Percentiles rank a stretch among this genome's conserved stretches.
Evolutionary conservation across 1,140 invertebrate genomes (phyloP).

Genomic region (Hycleus cichorii): DNA sequence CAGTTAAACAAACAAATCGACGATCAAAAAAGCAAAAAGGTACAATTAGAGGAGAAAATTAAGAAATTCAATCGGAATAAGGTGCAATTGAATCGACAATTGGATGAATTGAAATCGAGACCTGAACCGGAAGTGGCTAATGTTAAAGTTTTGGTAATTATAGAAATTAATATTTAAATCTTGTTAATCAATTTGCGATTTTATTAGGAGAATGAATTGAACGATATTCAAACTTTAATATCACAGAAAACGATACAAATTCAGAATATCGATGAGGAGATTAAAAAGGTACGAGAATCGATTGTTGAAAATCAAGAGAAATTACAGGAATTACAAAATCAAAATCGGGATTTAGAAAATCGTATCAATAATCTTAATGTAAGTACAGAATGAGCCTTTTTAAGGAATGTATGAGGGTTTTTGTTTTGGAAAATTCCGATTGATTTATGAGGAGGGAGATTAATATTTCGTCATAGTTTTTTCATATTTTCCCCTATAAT

Average conservation of each 20-base stretch:
- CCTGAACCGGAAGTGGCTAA: constrained; percentile 41
- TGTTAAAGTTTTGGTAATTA: constrained; percentile 40
- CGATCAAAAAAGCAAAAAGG: constrained; percentile 7
- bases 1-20: constrained; percentile 11
- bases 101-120: constrained; percentile 22
- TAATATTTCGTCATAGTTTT: too few relatives aligned
- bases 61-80: constrained; percentile 18
- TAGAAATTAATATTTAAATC: neutral
- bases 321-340: constrained; percentile 34
- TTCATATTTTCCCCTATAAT: too few relatives aligned
- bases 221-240: constrained; percentile 37
- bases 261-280: constrained; percentile 29
- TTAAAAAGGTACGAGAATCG: constrained; percentile 30
- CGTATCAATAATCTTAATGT: constrained; percentile 34
- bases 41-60: constrained; percentile 25
- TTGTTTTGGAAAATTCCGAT: too few relatives aligned
- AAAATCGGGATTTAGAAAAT: constrained; percentile 36
- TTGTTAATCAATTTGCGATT: neutral
- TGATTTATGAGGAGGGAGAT: too few relatives aligned
- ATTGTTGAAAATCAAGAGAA: constrained; percentile 34
- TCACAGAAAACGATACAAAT: constrained; percentile 26
- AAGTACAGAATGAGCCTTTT: neutral
- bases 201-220: constrained; percentile 24
- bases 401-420: too few relatives aligned
- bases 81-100: constrained; percentile 17